Percentiles rank a stretch among this genome's conserved stretches.
These are phyloP conservation scores for Slavum lentiscoides DNA, from an alignment of 2,888 invertebrate genomes.

Conservation along the genomic window DNA sequence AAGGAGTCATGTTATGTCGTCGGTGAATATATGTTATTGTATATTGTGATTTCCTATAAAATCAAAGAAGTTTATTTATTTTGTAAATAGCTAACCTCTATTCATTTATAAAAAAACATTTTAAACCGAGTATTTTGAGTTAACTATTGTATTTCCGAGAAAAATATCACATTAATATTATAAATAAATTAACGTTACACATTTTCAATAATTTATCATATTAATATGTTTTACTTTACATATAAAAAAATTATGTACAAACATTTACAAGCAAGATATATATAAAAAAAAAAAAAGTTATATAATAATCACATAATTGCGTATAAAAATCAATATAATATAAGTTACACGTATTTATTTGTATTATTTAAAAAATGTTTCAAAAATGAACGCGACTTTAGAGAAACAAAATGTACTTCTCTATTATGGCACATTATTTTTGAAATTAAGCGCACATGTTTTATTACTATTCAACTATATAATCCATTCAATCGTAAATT, in stretches of 20 bases:
- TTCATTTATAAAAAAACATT: no score
- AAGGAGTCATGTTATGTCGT: no score
- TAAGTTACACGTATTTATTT: slow-evolving; percentile 25
- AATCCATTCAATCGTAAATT: background rate
- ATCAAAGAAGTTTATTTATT: no score
- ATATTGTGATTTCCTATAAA: no score
- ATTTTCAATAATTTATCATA: background rate
- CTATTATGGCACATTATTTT: slow-evolving; percentile 48
- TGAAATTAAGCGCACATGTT: background rate
- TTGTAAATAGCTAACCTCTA: no score
- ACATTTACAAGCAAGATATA: slow-evolving; percentile 26
- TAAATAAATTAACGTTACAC: background rate
- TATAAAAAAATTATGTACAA: slow-evolving; percentile 41
- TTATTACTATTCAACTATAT: slow-evolving; percentile 1
- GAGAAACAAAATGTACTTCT: slow-evolving; percentile 12
- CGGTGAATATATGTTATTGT: no score
- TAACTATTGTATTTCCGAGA: background rate
- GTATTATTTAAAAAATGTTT: slow-evolving; percentile 52
- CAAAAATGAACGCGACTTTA: slow-evolving; percentile 44
- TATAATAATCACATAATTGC: slow-evolving; percentile 29
- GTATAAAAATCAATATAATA: background rate
- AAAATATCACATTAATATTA: background rate
- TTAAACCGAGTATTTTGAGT: no score
- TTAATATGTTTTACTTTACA: slow-evolving; percentile 19
- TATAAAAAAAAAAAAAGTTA: background rate